Evolutionary conservation across 2,888 invertebrate genomes (phyloP), one percentile per base, ranked within the genome.

Genomic region (Iphiclides podalirius): DNA sequence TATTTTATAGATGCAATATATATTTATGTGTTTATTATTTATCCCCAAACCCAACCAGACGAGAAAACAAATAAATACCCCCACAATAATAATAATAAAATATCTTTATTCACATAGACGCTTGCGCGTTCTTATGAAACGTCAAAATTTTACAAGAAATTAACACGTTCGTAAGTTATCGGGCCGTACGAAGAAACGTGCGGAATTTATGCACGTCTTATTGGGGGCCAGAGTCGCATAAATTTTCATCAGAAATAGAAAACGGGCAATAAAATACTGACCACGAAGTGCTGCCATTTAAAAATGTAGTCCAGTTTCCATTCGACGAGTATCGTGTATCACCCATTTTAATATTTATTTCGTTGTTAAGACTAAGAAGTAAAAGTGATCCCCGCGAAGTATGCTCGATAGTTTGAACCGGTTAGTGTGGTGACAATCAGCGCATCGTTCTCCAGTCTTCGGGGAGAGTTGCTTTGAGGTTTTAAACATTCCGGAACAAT

Each of bases 301-400:
- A 42, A 49, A 44, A 49, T 49, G 16, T 39, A 39, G 34, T 38
- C 44, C 43, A 44, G 35, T 49, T 39, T 38, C 37, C 12, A 33
- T 37, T 37, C 26, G 31, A 39, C 38, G 23, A 16, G 43, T 47
- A 38, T 43, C 37, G 9, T 20, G 37, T 49, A 49, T 43, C 43
- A 43, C 34, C 49, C 39, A 38, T 49, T 26, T 43, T 49, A 49
- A 44, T 44, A 49, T 43, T 49, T 43, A 43, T 49, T 49, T 44
- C 38, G 42, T 42, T 42, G n/a, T n/a, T n/a, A n/a, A n/a, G n/a
- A 45, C 13, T 40, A 33, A 44, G 47, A 52, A 52, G 54, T 52
- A 54, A 54, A 52, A 54, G 52, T 48, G 45, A 53, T 51, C 20
- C 12, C 8, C 14, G 39, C 51, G 43, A 45, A 48, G 48, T 37